Evolutionary conservation across 1,140 invertebrate genomes (phyloP).

Genomic region (Sycophaga agraensis): DNA sequence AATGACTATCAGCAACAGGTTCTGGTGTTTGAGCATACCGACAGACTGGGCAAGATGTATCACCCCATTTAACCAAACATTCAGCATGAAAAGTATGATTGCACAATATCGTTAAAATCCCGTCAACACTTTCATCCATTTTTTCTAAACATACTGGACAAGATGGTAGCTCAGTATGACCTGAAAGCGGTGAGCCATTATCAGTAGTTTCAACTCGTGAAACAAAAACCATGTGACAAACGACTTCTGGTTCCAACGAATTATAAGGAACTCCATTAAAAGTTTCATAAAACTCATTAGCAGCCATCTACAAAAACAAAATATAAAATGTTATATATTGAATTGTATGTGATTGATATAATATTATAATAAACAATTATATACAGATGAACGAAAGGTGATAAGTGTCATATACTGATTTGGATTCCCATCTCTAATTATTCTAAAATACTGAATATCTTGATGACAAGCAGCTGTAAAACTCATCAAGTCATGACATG

Average conservation of each 20-base stretch:
- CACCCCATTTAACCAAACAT: slow-evolving; percentile 96
- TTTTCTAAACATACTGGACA: slow-evolving; percentile 96
- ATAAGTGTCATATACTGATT: slow-evolving; percentile 98
- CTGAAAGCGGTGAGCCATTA: slow-evolving; percentile 69
- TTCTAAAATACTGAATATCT: slow-evolving; percentile 87
- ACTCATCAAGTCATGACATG: slow-evolving; percentile 90
- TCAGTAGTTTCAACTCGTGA: slow-evolving; percentile 84
- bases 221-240: slow-evolving; percentile 95
- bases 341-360: too few relatives aligned
- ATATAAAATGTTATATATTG: too few relatives aligned
- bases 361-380: background rate
- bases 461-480: slow-evolving; percentile 92
- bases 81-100: slow-evolving; percentile 97
- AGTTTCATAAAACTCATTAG: slow-evolving; percentile 88
- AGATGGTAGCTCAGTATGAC: slow-evolving; percentile 93
- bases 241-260: slow-evolving; percentile 83
- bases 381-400: slow-evolving; percentile 74
- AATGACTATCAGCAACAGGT: slow-evolving; percentile 77
- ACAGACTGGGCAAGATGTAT: slow-evolving; percentile 81
- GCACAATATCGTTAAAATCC: slow-evolving; percentile 95
- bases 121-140: slow-evolving; percentile 98
- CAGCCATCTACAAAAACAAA: slow-evolving; percentile 64
- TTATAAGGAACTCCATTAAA: slow-evolving; percentile 94
- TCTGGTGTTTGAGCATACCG: slow-evolving; percentile 91
- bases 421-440: slow-evolving; percentile 82